phyloP scores from a whole-genome alignment of 2,113 vertebrate genomes.

The Sylvicapra grimmia region DNA sequence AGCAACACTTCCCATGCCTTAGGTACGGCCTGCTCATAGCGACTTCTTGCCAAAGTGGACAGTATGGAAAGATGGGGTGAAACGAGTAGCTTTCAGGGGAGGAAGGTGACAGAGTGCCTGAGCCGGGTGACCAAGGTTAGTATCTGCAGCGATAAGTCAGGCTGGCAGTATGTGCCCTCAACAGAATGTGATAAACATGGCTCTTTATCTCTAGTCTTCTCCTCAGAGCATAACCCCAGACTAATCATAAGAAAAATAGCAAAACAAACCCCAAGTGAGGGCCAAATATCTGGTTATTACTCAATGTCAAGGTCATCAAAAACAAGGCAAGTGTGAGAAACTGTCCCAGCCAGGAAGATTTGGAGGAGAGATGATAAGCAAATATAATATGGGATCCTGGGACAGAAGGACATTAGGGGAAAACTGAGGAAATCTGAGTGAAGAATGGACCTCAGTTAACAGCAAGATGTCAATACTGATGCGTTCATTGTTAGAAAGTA shows the following conservation, averaged over 20 bases:
- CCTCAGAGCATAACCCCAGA: not conserved
- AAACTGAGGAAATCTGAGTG: not conserved
- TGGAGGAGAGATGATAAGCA: not conserved
- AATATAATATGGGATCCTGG: not conserved
- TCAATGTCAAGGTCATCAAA: not conserved
- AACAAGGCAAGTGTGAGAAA: not conserved
- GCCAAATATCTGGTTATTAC: not conserved
- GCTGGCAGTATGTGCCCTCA: rapidly evolving
- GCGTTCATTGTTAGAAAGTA: not conserved
- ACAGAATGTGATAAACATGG: not conserved
- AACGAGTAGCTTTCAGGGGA: not conserved
- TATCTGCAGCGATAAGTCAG: not conserved
- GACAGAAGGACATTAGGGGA: not conserved
- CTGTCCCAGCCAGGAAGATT: not conserved
- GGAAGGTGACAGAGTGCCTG: not conserved
- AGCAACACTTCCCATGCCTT: not conserved
- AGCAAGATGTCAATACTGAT: not conserved
- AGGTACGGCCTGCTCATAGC: not conserved
- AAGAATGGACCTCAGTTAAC: not conserved
- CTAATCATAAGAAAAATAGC: not conserved
- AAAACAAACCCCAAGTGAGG: not conserved
- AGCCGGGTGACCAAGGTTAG: not conserved
- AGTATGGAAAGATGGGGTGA: not conserved
- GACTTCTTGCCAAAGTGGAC: not conserved
- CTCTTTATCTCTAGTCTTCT: not conserved